Evolutionary conservation across 2,113 vertebrate genomes (phyloP), one percentile per base, ranked within the genome.

Genomic region (Colistium nudipinnis): DNA sequence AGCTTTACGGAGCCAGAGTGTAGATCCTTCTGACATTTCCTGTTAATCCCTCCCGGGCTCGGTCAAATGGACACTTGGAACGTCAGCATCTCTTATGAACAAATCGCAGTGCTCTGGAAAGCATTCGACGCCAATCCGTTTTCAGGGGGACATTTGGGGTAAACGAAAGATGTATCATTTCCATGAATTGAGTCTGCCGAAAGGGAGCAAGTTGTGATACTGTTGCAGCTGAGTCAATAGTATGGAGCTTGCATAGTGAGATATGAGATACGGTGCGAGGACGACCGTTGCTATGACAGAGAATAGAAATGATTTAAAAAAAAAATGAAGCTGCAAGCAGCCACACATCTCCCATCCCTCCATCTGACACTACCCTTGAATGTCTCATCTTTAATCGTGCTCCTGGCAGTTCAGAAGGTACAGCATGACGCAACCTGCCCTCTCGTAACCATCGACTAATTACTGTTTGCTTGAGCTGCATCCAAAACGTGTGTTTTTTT

Each of bases 41-140:
- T 39, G 73, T 69, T 87, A 86, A 89, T 81, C 83, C 80, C 61
- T 75, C 35, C n/a, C n/a, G n/a, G 1, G 62, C 55, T 74, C 85
- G 83, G 66, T 71, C 80, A 70, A 78, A 76, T 62, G 66, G 66
- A 76, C 79, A 75, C 82, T 78, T 75, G 60, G 76, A 74, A 61
- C 59, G 31, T 20, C 28, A 71, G 57, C 1, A 79, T 76, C 72
- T 83, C 77, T 55, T 56, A 56, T 76, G 77, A 39, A 72, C 70
- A 80, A 74, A 60, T 52, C 35, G 45, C n/a, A 19, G 14, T 14
- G 17, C 70, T 75, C 57, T 78, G 62, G 59, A 51, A 67, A 35
- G 19, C 45, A 14, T 44, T 60, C 25, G 33, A 2, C 30, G 6
- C 10, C 16, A 20, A 41, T 45, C 9, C 28, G 20, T 31, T 79